phyloP scores from a whole-genome alignment of 2,797 vertebrate genomes.

The Syndactyla subalaris region DNA sequence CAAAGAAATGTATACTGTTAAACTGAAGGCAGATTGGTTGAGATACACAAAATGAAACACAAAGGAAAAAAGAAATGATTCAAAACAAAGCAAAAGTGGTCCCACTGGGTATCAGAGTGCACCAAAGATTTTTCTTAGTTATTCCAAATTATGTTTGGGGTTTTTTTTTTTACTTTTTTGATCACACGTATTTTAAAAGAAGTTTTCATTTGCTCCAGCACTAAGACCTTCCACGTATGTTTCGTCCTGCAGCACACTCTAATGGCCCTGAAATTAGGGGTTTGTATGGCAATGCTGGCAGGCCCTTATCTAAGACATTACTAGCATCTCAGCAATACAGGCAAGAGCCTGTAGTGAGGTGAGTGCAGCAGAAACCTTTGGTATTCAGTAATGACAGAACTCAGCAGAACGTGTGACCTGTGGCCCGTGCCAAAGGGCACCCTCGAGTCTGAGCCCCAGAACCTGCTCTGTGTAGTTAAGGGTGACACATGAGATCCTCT shows the following conservation, averaged over 20 bases:
- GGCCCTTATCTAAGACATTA: background rate
- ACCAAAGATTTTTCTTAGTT: background rate
- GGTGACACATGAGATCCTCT: background rate
- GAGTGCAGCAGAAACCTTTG: background rate
- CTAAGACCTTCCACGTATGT: slow-evolving; percentile 6
- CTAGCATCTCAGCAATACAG: background rate
- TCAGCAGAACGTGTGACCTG: background rate
- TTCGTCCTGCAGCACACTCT: slow-evolving; percentile 21
- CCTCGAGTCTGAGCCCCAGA: background rate
- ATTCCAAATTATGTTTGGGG: background rate
- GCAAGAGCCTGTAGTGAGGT: background rate
- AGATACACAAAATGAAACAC: slow-evolving; percentile 22
- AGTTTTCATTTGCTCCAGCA: slow-evolving; percentile 36
- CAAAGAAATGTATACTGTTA: slow-evolving; percentile 5
- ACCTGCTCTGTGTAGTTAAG: accelerated
- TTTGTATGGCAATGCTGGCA: slow-evolving; percentile 38
- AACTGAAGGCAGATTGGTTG: slow-evolving; percentile 35
- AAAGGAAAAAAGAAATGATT: slow-evolving; percentile 17
- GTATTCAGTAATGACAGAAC: background rate
- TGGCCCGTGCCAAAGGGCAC: background rate
- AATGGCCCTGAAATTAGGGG: slow-evolving; percentile 14
- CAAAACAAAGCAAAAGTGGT: background rate
- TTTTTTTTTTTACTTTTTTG: background rate
- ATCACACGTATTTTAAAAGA: slow-evolving; percentile 3
- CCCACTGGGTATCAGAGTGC: background rate